Evolutionary conservation across 2,113 vertebrate genomes (phyloP).

Genomic region (Ictalurus furcatus): DNA sequence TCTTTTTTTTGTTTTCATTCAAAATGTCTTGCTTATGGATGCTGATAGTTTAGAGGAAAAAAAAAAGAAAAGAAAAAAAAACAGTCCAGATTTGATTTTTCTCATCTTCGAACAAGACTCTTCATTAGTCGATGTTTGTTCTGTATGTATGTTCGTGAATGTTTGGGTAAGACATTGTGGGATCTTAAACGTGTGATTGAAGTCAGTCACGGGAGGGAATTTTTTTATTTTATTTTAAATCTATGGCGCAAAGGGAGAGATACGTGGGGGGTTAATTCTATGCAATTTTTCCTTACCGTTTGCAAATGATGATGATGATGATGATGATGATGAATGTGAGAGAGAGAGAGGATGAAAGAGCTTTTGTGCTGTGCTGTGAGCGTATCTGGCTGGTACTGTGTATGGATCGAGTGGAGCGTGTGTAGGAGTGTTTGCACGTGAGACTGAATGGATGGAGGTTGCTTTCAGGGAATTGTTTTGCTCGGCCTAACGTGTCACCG

Average conservation of each 20-base stretch:
- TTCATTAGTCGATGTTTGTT: slow-evolving; percentile 53
- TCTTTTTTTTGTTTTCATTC: slow-evolving; percentile 38
- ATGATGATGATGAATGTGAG: slow-evolving; percentile 46
- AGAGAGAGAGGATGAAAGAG: slow-evolving; percentile 42
- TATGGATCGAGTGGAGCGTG: slow-evolving; percentile 24
- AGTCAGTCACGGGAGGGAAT: slow-evolving; percentile 42
- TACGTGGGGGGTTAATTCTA: slow-evolving; percentile 22
- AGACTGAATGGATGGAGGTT: slow-evolving; percentile 42
- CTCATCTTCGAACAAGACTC: slow-evolving; percentile 44
- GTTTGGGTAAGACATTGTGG: slow-evolving; percentile 29
- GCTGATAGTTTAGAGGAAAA: slow-evolving; percentile 51
- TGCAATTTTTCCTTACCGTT: slow-evolving; percentile 38
- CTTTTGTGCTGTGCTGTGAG: slow-evolving; percentile 33
- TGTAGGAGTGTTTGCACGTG: slow-evolving; percentile 30
- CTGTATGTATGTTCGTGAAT: slow-evolving; percentile 58
- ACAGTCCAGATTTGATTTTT: slow-evolving; percentile 35
- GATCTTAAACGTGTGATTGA: slow-evolving; percentile 58
- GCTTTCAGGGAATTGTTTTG: slow-evolving; percentile 34
- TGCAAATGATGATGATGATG: slow-evolving; percentile 48
- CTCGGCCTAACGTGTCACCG: slow-evolving; percentile 82
- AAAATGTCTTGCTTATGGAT: slow-evolving; percentile 63
- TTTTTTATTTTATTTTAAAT: slow-evolving; percentile 23
- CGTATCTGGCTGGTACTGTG: slow-evolving; percentile 38
- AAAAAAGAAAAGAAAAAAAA: slow-evolving; percentile 23
- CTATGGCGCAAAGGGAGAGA: slow-evolving; percentile 1